These are phyloP conservation scores for Bagarius yarrelli DNA, from an alignment of 2,113 vertebrate species.

Conservation along the genomic window DNA sequence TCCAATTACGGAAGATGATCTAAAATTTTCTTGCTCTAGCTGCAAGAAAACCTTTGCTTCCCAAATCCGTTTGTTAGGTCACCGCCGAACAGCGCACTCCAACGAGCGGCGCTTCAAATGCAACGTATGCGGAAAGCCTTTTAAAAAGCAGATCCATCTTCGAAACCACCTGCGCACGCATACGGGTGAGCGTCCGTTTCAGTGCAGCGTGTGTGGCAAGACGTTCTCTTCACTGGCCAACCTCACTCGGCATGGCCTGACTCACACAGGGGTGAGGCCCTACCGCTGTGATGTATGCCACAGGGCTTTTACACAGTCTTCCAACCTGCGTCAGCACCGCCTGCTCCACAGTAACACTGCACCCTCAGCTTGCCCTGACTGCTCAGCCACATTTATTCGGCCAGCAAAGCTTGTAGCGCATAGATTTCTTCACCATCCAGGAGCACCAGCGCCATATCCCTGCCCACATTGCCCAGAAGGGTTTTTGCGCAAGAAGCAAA, in stretches of 20 bases:
- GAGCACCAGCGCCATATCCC: constrained; percentile 71
- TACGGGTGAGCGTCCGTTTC: constrained; percentile 85
- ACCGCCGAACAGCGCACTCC: constrained; percentile 73
- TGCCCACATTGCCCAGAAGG: constrained; percentile 72
- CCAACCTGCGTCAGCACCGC: constrained; percentile 86
- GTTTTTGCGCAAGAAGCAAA: constrained; percentile 69
- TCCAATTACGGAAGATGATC: constrained; percentile 12
- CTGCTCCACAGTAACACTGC: constrained; percentile 73
- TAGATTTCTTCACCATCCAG: constrained; percentile 68
- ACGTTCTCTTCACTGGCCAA: constrained; percentile 84
- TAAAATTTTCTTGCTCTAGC: constrained; percentile 71
- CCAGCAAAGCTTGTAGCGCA: constrained; percentile 75
- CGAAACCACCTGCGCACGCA: constrained; percentile 85
- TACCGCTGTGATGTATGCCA: constrained; percentile 82
- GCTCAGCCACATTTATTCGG: constrained; percentile 73
- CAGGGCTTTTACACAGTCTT: constrained; percentile 84
- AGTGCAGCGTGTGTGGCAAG: constrained; percentile 84
- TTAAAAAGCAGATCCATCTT: constrained; percentile 85
- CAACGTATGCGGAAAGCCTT: constrained; percentile 78
- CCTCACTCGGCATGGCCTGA: constrained; percentile 81
- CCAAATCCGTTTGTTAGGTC: constrained; percentile 74
- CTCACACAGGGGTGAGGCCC: constrained; percentile 81
- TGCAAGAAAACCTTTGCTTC: constrained; percentile 77
- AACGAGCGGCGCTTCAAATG: constrained; percentile 78
- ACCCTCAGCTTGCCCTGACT: constrained; percentile 68